Percentiles rank a stretch among this genome's conserved stretches.
Conservation (phyloP, 2,888 invertebrate species). For the Trichopoda pennipes region DNA sequence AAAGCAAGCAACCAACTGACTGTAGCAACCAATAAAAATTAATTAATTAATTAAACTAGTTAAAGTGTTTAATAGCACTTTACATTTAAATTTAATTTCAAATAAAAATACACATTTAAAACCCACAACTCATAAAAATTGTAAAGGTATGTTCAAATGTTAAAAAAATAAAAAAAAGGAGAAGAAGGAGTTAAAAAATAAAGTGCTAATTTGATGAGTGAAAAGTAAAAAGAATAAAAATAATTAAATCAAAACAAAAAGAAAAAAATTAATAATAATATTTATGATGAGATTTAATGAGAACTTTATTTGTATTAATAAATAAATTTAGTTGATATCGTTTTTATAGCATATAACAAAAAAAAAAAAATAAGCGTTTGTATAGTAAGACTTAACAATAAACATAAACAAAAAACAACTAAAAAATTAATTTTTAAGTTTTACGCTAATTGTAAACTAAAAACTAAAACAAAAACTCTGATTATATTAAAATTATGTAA, state of each 20-base stretch:
- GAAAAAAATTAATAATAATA: conserved; percentile 15
- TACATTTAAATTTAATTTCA: conserved; percentile 17
- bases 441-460: conserved; percentile 64
- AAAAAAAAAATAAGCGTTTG: conserved; percentile 57
- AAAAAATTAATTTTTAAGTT: conserved; percentile 67
- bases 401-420: conserved; percentile 53
- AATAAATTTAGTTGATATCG: conserved; percentile 61
- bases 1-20: conserved; percentile 32
- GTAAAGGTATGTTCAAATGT: conserved; percentile 61
- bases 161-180: conserved; percentile 22
- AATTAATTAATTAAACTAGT: conserved; percentile 22
- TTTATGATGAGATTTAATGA: conserved; percentile 24
- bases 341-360: conserved; percentile 62
- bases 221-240: conserved; percentile 43
- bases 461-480: conserved; percentile 46
- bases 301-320: conserved; percentile 51
- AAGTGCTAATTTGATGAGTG: conserved; percentile 64
- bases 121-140: conserved; percentile 53
- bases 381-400: conserved; percentile 57
- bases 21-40: conserved; percentile 45
- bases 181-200: conserved; percentile 50
- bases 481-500: conserved; percentile 61
- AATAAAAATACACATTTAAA: conserved; percentile 15
- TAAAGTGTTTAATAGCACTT: conserved; percentile 16
- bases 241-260: conserved; percentile 1